Base-by-base conservation (phyloP, 2,113 vertebrate genomes). In the Phasianus colchicus region DNA sequence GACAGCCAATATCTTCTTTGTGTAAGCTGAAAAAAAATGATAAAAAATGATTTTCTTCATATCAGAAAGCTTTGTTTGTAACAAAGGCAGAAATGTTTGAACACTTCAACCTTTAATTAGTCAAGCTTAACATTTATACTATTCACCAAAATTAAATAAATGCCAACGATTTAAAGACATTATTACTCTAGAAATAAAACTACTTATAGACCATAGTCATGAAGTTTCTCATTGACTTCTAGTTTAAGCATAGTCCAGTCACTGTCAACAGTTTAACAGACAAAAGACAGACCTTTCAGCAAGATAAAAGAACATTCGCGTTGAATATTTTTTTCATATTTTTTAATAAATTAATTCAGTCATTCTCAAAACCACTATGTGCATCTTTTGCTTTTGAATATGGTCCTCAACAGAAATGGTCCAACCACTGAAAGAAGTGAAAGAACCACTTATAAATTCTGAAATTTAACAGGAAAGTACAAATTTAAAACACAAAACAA, bases 11-110 rank as follows among this genome's bases (percentile, higher is more conserved):
- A 57, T 81, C 11, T 70, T 90, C 42, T 38, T 42, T 78, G 17
- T 40, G 74, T 91, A 90, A 95, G 83, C 9, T 73, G 55, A 83
- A 90, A 95, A 50, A 25, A 95, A 63, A 57, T 12, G 21, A 54
- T 69, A 36, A 77, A 69, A 81, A 60, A 61, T 88, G 14, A 60
- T 29, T 93, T 45, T 34, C 30, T 79, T 57, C 15, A 27, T 22
- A 54, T 70, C 50, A 89, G 63, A 78, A 88, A 58, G 40, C 40
- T 93, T 87, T 82, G 34, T 43, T 83, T 81, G 83, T 78, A 57
- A 77, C 54, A 65, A 88, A 75, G 13, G 11, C 30, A 47, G 11
- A 73, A 47, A 82, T 65, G 24, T 8, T 48, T 7, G 13, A 58
- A 64, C 3, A 65, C n/a, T 48, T 71, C 52, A 84, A 16, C 24